Evolutionary conservation across 2,113 vertebrate genomes (phyloP), one percentile per base, ranked within the genome.

Genomic region (Nematolebias whitei): DNA sequence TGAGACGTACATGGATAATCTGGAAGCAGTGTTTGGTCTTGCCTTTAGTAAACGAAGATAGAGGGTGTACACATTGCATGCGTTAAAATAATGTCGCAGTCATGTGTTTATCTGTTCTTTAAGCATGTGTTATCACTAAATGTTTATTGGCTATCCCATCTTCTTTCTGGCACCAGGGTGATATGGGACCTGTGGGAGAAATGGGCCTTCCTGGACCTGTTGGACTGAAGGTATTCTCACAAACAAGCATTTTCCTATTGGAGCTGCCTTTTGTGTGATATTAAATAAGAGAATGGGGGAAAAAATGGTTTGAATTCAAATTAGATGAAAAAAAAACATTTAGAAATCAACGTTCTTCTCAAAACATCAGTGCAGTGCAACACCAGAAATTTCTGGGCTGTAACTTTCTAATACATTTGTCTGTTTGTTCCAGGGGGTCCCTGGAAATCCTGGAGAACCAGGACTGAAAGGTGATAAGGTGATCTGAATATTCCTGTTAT

Each of bases 401-500:
- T 60, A 8, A 15, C 45, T 74, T 53, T 61, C 73, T 82, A 63
- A 88, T 26, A 4, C 23, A 2, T 72, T 23, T 76, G 32, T 79
- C 15, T 45, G 13, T 68, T 84, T 89, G 20, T 94, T 93, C 20
- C 90, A 99, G 98, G 98, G 98, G 52, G 94, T 99, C 88, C 93
- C 95, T 69, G 97, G 97, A 84, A 98, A 96, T 93, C 74, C 95
- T 87, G 98, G 98, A 95, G 96, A 98, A 87, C 91, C 95, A 91
- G 98, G 98, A 98, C 96, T 99, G 96, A 99, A 99, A 99, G 98
- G 98, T 99, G 98, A 99, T 99, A 98, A 99, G 97, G 98, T 99
- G 98, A 99, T 98, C 96, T 96, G 95, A 96, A 98, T 95, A 94
- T 95, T 98, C 95, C 82, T 94, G 95, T 98, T 95, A 96, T 96